Evolutionary conservation across 2,888 invertebrate genomes (phyloP), one percentile per base, ranked within the genome.

Genomic region (Strigamia maritima): DNA sequence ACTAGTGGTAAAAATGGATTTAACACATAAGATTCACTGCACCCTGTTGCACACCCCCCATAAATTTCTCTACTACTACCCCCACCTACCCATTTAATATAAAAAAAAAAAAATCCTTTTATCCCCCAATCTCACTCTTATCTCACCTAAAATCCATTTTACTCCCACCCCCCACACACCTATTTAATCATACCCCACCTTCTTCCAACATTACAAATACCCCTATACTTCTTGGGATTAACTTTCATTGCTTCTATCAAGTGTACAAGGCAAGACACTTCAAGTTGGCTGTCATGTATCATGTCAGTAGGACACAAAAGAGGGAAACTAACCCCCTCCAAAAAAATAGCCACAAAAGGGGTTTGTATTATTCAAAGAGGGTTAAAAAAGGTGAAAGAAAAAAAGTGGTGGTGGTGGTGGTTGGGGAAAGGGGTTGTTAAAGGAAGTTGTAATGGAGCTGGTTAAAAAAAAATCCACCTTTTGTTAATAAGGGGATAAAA

Each of bases 281-380:
- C 60, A 22, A 60, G 38, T 24, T 26, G 44, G 40, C 76, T 40
- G 38, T 76, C 76, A 76, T 76, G 76, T 76, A 76, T 76, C 76
- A 76, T 76, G 76, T 76, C 76, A 76, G 40, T 7, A 16, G 38
- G 38, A 44, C 76, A 76, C 76, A 76, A 76, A 76, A 40, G 75
- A 14, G 35, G 26, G 24, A 35, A 10, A 28, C 38, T 44, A 35
- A 35, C 76, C 76, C 26, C 76, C 76, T 38, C 26, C 26, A 12
- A 76, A 76, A 40, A 40, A 40, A 14, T 22, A 40, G 40, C n/a
- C 35, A 76, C n/a, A 24, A 24, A 40, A 38, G 40, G 76, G 76
- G 38, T 38, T 35, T 35, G 35, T 35, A 35, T 35, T 38, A 40
- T 40, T 76, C 44, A 35, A 40, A 76, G 76, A 38, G 44, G 35